Evolutionary conservation across 2,113 vertebrate genomes (phyloP).

Genomic region (Cyprinodon tularosa): DNA sequence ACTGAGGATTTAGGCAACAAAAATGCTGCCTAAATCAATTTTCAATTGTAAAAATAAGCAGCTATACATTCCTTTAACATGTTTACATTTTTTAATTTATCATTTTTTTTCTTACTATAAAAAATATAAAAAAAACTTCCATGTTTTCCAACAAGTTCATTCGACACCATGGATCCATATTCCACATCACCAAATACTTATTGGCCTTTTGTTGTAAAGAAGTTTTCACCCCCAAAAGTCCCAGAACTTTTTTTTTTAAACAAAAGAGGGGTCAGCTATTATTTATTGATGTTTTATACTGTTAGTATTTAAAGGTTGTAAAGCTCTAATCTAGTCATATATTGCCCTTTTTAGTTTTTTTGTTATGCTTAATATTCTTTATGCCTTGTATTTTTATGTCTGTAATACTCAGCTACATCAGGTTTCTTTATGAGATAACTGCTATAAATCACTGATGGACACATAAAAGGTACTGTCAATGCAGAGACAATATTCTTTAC

Average conservation of each 20-base stretch:
- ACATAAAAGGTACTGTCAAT: too few species aligned
- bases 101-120: too few species aligned
- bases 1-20: too few species aligned
- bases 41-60: too few species aligned
- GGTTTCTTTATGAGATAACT: neutral
- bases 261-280: neutral
- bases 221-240: neutral
- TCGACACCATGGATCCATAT: neutral
- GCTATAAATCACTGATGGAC: too few species aligned
- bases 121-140: neutral
- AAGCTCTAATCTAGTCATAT: neutral
- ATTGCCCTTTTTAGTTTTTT: neutral
- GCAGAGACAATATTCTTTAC: too few species aligned
- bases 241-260: neutral
- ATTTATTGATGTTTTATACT: neutral
- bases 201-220: neutral
- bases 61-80: neutral
- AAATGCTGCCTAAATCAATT: too few species aligned
- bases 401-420: conserved; percentile 37
- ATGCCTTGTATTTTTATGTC: conserved; percentile 5
- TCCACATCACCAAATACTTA: neutral
- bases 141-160: neutral
- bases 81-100: neutral
- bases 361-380: neutral
- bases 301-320: neutral